These are phyloP conservation scores for Bubalus kerabau DNA, from an alignment of 2,113 vertebrate species.

Conservation along the genomic window DNA sequence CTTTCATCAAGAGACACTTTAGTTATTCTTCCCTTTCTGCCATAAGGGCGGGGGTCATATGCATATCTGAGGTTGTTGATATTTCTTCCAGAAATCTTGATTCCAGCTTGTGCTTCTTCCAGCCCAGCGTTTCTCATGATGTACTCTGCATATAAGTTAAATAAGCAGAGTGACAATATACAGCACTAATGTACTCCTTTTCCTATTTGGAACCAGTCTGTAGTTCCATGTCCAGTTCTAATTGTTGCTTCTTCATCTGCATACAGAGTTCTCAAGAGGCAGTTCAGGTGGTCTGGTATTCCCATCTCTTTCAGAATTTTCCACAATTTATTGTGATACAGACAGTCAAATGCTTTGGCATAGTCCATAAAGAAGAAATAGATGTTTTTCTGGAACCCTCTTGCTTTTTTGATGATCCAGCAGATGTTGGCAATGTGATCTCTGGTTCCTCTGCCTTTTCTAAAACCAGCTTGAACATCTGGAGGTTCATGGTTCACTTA, in stretches of 20 bases:
- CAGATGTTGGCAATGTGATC: background rate
- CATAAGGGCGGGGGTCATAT: background rate
- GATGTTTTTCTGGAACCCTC: background rate
- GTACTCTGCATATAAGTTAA: background rate
- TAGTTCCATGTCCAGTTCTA: background rate
- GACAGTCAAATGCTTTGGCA: background rate
- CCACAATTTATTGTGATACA: background rate
- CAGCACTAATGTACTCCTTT: too few relatives aligned
- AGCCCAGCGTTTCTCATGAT: background rate
- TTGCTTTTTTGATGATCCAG: background rate
- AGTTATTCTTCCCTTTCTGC: background rate
- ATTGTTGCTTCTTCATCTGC: background rate
- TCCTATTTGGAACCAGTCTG: background rate
- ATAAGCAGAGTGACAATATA: accelerated
- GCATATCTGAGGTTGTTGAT: background rate
- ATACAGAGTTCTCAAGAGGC: background rate
- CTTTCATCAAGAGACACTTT: background rate
- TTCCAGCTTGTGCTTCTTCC: background rate
- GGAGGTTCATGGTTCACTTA: background rate
- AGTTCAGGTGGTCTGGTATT: background rate
- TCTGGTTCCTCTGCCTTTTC: background rate
- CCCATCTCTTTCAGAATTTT: background rate
- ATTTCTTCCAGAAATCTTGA: accelerated
- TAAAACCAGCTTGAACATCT: background rate
- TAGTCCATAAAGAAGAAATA: background rate